Conservation (phyloP, 2,888 invertebrate genomes). For the Andrena minutula region DNA sequence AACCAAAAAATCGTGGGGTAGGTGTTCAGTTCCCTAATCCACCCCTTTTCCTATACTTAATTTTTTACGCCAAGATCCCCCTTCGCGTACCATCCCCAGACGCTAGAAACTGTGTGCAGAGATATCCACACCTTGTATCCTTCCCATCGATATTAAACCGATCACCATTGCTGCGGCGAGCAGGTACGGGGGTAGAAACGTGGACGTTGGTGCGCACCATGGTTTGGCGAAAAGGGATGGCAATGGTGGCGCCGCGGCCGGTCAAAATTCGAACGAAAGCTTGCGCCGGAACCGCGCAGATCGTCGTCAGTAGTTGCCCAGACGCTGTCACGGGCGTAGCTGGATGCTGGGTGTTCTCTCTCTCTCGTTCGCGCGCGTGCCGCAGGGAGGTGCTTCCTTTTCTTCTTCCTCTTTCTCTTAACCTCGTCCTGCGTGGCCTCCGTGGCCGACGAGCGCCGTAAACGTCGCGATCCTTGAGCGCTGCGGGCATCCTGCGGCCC, state of each 20-base stretch:
- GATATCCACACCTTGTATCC: neutral
- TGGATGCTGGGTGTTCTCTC: constrained; percentile 80
- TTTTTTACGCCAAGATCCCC: no score
- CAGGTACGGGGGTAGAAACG: constrained; percentile 11
- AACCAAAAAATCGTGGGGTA: no score
- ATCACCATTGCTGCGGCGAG: neutral
- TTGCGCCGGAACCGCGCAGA: constrained; percentile 81
- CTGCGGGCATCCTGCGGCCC: constrained; percentile 21
- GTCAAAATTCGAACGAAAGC: constrained; percentile 81
- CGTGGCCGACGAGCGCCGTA: constrained; percentile 19
- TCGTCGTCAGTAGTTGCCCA: constrained; percentile 82
- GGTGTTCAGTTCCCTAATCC: no score
- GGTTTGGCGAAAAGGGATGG: constrained; percentile 56
- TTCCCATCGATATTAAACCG: neutral
- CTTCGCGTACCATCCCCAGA: no score
- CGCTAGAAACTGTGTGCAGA: no score
- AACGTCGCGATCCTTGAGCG: constrained; percentile 44
- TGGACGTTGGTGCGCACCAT: constrained; percentile 38
- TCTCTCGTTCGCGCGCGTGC: constrained; percentile 74
- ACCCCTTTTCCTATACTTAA: no score
- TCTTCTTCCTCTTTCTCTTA: constrained; percentile 73
- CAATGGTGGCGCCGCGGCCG: constrained; percentile 77
- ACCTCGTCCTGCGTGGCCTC: constrained; percentile 56
- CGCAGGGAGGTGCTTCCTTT: constrained; percentile 75
- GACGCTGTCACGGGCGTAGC: constrained; percentile 84